Percentiles rank a stretch among this genome's conserved stretches.
Evolutionary conservation across 2,888 invertebrate species (phyloP).

Genomic region (Drosophila crucigera): DNA sequence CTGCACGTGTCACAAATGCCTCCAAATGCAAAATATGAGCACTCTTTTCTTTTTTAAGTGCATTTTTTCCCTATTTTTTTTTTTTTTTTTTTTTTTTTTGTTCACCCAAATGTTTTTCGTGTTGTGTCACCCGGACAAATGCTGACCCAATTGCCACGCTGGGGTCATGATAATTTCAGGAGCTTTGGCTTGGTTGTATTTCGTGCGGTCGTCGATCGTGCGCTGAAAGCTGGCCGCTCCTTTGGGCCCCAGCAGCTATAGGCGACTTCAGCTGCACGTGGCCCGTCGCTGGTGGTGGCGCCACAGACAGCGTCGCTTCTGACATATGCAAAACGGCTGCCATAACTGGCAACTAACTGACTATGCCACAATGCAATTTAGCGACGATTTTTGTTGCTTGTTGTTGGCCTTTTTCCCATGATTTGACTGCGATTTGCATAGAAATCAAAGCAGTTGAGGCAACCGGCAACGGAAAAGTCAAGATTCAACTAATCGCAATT

Average conservation of each 20-base stretch:
- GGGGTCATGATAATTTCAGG: slow-evolving; percentile 78
- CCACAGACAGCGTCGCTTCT: slow-evolving; percentile 51
- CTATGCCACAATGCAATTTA: slow-evolving; percentile 50
- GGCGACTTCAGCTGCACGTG: slow-evolving; percentile 47
- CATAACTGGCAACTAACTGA: slow-evolving; percentile 49
- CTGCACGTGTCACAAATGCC: slow-evolving; percentile 53
- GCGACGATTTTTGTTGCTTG: slow-evolving; percentile 32
- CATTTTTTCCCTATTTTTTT: background rate
- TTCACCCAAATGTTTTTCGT: slow-evolving; percentile 42
- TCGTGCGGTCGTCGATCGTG: slow-evolving; percentile 65
- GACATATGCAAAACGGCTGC: slow-evolving; percentile 64
- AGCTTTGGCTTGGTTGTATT: slow-evolving; percentile 72
- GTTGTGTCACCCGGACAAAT: slow-evolving; percentile 74
- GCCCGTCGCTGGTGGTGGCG: slow-evolving; percentile 44
- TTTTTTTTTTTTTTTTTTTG: background rate
- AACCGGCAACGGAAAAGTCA: background rate
- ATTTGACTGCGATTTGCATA: slow-evolving; percentile 71
- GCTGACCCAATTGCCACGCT: slow-evolving; percentile 75
- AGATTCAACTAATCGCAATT: background rate
- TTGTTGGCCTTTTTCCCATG: slow-evolving; percentile 40
- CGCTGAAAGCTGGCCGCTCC: slow-evolving; percentile 59
- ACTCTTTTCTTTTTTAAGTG: background rate
- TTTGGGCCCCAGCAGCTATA: slow-evolving; percentile 36
- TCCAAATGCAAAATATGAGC: slow-evolving; percentile 19
- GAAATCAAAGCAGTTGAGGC: slow-evolving; percentile 62